Evolutionary conservation across 2,888 invertebrate species (phyloP).

Genomic region (Acanthosepion lycidas): DNA sequence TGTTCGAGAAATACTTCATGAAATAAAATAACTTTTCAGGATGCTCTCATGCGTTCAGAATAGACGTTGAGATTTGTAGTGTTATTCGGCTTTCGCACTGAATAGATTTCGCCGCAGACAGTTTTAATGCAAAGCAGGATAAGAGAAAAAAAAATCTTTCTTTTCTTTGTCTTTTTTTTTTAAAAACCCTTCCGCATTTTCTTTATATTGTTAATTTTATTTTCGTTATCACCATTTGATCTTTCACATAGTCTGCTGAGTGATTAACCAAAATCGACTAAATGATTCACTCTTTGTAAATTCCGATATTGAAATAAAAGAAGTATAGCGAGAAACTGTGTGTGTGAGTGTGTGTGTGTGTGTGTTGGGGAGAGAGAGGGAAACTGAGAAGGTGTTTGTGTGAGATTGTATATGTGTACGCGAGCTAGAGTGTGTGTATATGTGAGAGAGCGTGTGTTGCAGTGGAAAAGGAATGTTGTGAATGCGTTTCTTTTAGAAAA

Average conservation of each 20-base stretch:
- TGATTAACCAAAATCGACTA: background rate
- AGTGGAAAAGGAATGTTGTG: too few relatives aligned
- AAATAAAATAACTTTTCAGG: background rate
- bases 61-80: background rate
- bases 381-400: background rate
- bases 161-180: background rate
- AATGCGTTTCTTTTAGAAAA: too few relatives aligned
- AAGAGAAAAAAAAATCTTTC: background rate
- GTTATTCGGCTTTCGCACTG: background rate
- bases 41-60: background rate
- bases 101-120: background rate
- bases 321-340: background rate
- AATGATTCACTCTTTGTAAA: too few relatives aligned
- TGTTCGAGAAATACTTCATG: background rate
- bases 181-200: background rate
- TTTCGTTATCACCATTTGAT: background rate
- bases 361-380: background rate
- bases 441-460: too few relatives aligned
- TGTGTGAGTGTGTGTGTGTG: background rate
- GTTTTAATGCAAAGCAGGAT: background rate
- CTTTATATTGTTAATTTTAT: background rate
- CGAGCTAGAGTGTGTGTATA: too few relatives aligned
- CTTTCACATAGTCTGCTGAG: background rate
- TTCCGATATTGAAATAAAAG: background rate
- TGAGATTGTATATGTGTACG: too few relatives aligned